A percentile compares a stretch with the other conserved stretches of the same genome.
Conservation (phyloP, 30 jellyfish, hydroid and myxozoan species). For the Clytia hemisphaerica region DNA sequence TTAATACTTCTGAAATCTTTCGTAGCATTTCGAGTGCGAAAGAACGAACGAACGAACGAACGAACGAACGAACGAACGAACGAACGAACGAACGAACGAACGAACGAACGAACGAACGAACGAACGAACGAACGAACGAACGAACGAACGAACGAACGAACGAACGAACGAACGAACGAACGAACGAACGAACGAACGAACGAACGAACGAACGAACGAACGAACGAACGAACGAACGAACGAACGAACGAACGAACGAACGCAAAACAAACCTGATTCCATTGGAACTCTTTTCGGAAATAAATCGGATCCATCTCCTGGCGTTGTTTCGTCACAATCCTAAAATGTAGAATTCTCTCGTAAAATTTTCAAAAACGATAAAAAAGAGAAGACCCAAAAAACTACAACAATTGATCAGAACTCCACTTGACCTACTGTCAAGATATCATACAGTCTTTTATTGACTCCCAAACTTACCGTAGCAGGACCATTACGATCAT, state of each 20-base stretch:
- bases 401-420: neutral
- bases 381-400: neutral
- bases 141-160: neutral
- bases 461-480: too few species aligned
- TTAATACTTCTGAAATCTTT: too few species aligned
- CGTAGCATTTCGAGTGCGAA: too few species aligned
- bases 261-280: constrained; percentile 65
- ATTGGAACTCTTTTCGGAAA: constrained; percentile 42
- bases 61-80: too few species aligned
- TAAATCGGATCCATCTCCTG: constrained; percentile 29
- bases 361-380: neutral
- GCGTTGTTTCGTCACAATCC: constrained; percentile 45
- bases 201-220: neutral
- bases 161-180: neutral
- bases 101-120: too few species aligned
- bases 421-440: too few species aligned
- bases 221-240: neutral
- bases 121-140: too few species aligned
- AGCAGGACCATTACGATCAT: too few species aligned
- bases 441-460: too few species aligned
- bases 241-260: neutral
- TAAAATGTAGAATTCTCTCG: neutral
- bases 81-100: too few species aligned
- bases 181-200: neutral
- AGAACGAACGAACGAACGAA: too few species aligned